Base-by-base conservation (phyloP, 2,797 vertebrate genomes). In the Cirrhinus mrigala region DNA sequence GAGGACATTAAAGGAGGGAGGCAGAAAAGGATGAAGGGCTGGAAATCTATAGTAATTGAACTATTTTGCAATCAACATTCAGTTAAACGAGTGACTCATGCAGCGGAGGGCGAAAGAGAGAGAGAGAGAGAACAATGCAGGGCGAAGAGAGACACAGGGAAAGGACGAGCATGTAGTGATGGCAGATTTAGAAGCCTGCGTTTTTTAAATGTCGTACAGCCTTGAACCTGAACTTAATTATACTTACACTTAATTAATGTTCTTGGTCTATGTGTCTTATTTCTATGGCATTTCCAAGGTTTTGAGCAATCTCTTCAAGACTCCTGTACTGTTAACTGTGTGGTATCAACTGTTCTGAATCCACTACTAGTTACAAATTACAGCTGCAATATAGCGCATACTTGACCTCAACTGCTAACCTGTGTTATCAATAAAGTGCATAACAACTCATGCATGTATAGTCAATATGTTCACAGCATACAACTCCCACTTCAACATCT, bases 1-100 rank as follows among this genome's bases (percentile, higher is more conserved):
- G 62, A 27, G 10, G 79, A 73, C 22, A 62, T 29, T 52, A 91
- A 88, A 62, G 88, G 70, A 88, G 86, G 85, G 87, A 90, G 92
- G 86, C 18, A 58, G 52, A 5, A 52, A 86, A 66, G 88, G 82
- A 87, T 83, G 48, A 56, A 77, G 87, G 88, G 82, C 64, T 83
- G 79, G 82, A 79, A 37, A 87, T 73, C 82, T 66, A 81, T 83
- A 84, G 80, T 70, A 84, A 83, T 84, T 77, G 50, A 83, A 84
- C 83, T 81, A 82, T 84, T 85, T 46, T 81, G 80, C 60, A 56
- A 83, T 83, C 82, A 85, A 81, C 81, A 74, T 86, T 86, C 81
- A 70, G 66, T 18, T 48, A 60, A 71, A 85, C 20, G 62, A 58
- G 52, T 60, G 60, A 74, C 48, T 85, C 83, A 79, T 71, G 76